Evolutionary conservation across 2,113 vertebrate species (phyloP).

Genomic region (Seriola rivoliana): DNA sequence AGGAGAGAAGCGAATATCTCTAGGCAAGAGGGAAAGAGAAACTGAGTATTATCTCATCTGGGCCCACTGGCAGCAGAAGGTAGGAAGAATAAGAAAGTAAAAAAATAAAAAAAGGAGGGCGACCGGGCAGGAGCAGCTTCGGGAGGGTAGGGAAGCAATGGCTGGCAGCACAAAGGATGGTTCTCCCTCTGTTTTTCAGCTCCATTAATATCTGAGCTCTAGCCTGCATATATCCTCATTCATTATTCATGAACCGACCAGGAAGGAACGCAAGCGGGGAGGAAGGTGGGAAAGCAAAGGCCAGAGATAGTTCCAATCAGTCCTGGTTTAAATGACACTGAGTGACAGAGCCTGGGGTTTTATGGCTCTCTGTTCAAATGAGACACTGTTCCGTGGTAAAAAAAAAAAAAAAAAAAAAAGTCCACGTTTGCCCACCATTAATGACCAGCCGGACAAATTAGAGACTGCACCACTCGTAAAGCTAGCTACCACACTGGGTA

Average conservation of each 20-base stretch:
- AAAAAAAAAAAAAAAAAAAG: conserved; percentile 75
- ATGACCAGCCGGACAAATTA: conserved; percentile 93
- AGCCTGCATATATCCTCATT: conserved; percentile 92
- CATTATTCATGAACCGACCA: conserved; percentile 97
- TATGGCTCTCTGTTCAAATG: conserved; percentile 81
- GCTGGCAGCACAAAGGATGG: conserved; percentile 84
- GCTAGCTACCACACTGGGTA: conserved; percentile 66
- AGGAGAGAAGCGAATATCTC: conserved; percentile 46
- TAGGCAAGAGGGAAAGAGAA: conserved; percentile 40
- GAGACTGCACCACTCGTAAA: conserved; percentile 86
- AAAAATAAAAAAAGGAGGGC: conserved; percentile 13
- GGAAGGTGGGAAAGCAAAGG: conserved; percentile 89
- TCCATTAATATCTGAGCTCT: conserved; percentile 93
- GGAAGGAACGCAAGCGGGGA: conserved; percentile 79
- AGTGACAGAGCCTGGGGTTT: conserved; percentile 95
- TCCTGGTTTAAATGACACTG: conserved; percentile 96
- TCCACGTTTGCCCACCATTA: conserved; percentile 90
- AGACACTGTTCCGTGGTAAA: conserved; percentile 88
- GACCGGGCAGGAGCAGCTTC: conserved; percentile 68
- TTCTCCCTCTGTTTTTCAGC: conserved; percentile 88
- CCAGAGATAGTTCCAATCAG: conserved; percentile 94
- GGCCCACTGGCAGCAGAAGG: conserved; percentile 42
- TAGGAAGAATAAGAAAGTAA: conserved; percentile 42
- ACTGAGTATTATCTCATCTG: conserved; percentile 46
- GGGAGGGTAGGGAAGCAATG: conserved; percentile 67